Evolutionary conservation across 1,140 invertebrate species (phyloP).

Genomic region (Trachymyrmex cornetzi): DNA sequence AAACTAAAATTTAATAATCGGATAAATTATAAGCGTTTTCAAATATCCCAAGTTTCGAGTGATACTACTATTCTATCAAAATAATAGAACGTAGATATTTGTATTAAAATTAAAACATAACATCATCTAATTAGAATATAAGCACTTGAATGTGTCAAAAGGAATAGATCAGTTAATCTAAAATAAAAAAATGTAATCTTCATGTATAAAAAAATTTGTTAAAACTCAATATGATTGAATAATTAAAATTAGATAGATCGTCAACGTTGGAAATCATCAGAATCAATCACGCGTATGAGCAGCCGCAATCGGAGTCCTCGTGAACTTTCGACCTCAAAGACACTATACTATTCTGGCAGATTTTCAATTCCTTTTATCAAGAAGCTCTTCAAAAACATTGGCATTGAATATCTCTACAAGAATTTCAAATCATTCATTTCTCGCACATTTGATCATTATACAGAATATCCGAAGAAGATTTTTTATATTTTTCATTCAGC

Average conservation of each 20-base stretch:
- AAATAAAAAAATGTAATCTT: background rate
- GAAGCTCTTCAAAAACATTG: background rate
- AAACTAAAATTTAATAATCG: background rate
- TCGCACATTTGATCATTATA: background rate
- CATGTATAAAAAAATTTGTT: background rate
- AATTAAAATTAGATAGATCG: conserved; percentile 1
- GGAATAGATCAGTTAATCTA: background rate
- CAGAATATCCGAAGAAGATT: background rate
- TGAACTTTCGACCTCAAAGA: conserved; percentile 59
- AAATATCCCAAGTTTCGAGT: background rate
- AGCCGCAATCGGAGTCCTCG: conserved; percentile 52
- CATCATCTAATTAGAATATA: background rate
- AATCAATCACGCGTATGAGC: conserved; percentile 37
- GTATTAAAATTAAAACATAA: background rate
- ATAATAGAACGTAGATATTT: background rate
- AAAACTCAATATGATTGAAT: background rate
- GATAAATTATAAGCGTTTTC: background rate
- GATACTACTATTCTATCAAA: background rate
- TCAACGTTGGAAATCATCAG: background rate
- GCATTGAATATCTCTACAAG: background rate
- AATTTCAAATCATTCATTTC: background rate
- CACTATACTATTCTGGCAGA: conserved; percentile 3
- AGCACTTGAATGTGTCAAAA: background rate
- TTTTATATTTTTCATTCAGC: background rate
- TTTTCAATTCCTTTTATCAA: conserved; percentile 21